Conservation (phyloP, 2,888 invertebrate genomes). For the Meghimatium bilineatum region DNA sequence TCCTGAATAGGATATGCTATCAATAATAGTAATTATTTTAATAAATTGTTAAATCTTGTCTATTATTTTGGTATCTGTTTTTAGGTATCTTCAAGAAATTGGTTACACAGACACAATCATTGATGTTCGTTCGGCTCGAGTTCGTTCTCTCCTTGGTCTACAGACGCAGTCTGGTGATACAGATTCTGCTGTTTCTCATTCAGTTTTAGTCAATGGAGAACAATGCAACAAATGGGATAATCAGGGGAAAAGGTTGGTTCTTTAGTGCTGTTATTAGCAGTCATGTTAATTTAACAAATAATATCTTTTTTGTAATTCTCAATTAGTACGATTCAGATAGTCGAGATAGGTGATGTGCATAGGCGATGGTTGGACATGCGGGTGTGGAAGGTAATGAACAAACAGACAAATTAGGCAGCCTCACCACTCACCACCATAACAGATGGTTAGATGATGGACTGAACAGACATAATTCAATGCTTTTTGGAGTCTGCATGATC, state of each 20-base stretch:
- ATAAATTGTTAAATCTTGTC: neutral
- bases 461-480: no score
- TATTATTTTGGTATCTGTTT: constrained; percentile 1
- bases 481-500: no score
- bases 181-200: constrained; percentile 66
- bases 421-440: no score
- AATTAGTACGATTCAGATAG: no score
- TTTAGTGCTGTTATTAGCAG: neutral
- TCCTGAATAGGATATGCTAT: neutral
- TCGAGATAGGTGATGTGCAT: no score
- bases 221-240: constrained; percentile 50
- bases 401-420: no score
- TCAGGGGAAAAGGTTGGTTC: constrained; percentile 54
- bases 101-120: constrained; percentile 99
- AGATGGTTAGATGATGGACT: no score
- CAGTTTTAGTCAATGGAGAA: constrained; percentile 74
- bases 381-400: no score
- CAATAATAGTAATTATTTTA: neutral
- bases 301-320: no score
- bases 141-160: constrained; percentile 92
- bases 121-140: constrained; percentile 97
- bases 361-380: no score
- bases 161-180: constrained; percentile 78
- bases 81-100: constrained; percentile 91
- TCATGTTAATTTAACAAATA: no score